These are phyloP conservation scores for Pegea sp. DNA, from an alignment of 23 tunicate genomes.

Conservation along the genomic window DNA sequence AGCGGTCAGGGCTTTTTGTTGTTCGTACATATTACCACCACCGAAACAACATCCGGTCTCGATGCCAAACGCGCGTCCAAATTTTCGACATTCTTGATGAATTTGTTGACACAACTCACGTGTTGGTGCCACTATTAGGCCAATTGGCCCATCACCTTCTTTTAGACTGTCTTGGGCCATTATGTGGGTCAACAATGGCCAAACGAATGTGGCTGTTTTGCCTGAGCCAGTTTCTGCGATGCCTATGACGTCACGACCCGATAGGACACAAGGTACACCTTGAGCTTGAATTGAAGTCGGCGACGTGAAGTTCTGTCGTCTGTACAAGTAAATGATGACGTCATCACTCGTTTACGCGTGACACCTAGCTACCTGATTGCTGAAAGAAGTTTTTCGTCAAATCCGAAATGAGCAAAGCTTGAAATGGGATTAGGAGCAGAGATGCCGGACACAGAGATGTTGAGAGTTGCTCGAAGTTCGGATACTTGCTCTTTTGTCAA, in stretches of 20 bases:
- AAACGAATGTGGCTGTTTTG: conserved; percentile 87
- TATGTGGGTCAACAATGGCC: conserved; percentile 82
- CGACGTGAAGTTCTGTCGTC: conserved; percentile 43
- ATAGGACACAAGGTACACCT: conserved; percentile 61
- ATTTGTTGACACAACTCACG: conserved; percentile 96
- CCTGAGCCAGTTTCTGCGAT: conserved; percentile 98
- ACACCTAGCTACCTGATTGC: conserved; percentile 21
- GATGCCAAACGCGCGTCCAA: conserved; percentile 64
- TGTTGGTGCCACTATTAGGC: conserved; percentile 83
- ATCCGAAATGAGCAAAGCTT: conserved; percentile 81
- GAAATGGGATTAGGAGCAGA: conserved; percentile 81
- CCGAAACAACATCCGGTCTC: conserved; percentile 67
- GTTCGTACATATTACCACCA: conserved; percentile 98
- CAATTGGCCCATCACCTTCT: conserved; percentile 82
- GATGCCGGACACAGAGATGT: conserved; percentile 65
- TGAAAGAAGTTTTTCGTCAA: conserved; percentile 55
- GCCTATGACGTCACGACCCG: conserved; percentile 96
- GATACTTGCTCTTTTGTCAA: conserved; percentile 17
- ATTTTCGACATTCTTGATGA: conserved; percentile 50
- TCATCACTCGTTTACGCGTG: background rate
- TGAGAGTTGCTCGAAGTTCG: conserved; percentile 25
- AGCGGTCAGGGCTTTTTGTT: conserved; percentile 48
- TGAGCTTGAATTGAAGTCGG: conserved; percentile 96
- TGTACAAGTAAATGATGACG: conserved; percentile 2
- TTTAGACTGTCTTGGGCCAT: conserved; percentile 52